Base-by-base conservation (phyloP, 2,888 invertebrate species). In the Theretra japonica region DNA sequence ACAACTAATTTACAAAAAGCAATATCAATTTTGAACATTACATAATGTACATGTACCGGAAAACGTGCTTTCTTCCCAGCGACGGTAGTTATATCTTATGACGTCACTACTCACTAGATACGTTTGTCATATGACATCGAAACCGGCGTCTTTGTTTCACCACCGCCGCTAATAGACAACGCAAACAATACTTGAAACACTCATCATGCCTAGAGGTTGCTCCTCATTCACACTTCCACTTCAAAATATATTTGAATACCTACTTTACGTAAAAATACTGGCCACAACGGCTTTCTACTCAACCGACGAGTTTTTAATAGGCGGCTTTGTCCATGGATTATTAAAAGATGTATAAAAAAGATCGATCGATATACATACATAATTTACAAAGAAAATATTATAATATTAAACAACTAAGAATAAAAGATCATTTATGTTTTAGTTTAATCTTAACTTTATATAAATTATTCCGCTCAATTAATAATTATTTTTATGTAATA, bases 61-160 rank as follows among this genome's bases (percentile, higher is more conserved):
- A 69, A 69, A 28, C 68, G 53, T 53, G 7, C n/a, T 69, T 69
- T 56, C 53, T 69, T 56, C 6, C 4, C 19, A 19, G n/a, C 1
- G 53, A 30, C 28, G 50, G 28, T 5, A 68, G 21, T 53, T 50
- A 17, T 60, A 60, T 8, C 30, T n/a, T 25, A 23, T 56, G 28
- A 53, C 25, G 53, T 21, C 28, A 69, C 53, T 28, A 28, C 28
- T 28, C 5, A 28, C 28, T 53, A 69, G 28, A 69, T 69, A 69
- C 68, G 53, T 69, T 25, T 73, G 75, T 76, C 76, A 72, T 73
- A n/a, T 62, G 62, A 72, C 76, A 73, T 76, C 75, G 75, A 74
- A 76, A 79, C 71, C 70, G 68, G 70, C 70, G 70, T 73, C 77
- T 79, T 76, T 79, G 79, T 79, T 79, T 79, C 79, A 75, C 75